Percentiles rank a stretch among this genome's conserved stretches.
Evolutionary conservation across 2,888 invertebrate genomes (phyloP).

Genomic region (Ypsolopha scabrella): DNA sequence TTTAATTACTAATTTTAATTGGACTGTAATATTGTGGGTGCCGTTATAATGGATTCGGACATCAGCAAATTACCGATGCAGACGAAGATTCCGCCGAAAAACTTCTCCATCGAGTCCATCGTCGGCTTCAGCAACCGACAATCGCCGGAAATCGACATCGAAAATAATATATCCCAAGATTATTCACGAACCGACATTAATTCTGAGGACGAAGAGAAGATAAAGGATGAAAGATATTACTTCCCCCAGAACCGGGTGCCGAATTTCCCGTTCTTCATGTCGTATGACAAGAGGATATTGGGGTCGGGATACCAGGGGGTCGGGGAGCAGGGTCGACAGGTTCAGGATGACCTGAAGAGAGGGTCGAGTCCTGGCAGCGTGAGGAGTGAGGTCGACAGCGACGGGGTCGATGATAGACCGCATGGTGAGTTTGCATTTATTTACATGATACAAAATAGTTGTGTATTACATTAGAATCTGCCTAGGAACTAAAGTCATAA

Average conservation of each 20-base stretch:
- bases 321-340: slow-evolving; percentile 26
- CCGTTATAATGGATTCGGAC: slow-evolving; percentile 46
- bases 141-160: slow-evolving; percentile 61
- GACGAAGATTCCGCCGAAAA: slow-evolving; percentile 66
- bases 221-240: slow-evolving; percentile 47
- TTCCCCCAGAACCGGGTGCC: slow-evolving; percentile 54
- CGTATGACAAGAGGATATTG: slow-evolving; percentile 50
- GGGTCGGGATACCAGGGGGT: slow-evolving; percentile 22
- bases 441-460: neutral
- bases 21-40: neutral
- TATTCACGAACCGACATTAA: slow-evolving; percentile 34
- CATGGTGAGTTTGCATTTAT: slow-evolving; percentile 36
- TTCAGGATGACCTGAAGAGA: slow-evolving; percentile 46
- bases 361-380: slow-evolving; percentile 51
- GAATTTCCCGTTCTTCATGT: slow-evolving; percentile 63
- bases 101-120: slow-evolving; percentile 75
- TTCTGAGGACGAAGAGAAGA: slow-evolving; percentile 49
- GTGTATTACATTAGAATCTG: too few relatives aligned
- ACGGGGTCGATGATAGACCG: slow-evolving; percentile 53
- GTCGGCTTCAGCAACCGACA: slow-evolving; percentile 54
- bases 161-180: slow-evolving; percentile 50
- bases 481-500: too few relatives aligned
- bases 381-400: slow-evolving; percentile 58
- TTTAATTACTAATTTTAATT: neutral
- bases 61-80: slow-evolving; percentile 53